phyloP scores from a whole-genome alignment of 2,888 invertebrate species.

The Drosophila anomelani region DNA sequence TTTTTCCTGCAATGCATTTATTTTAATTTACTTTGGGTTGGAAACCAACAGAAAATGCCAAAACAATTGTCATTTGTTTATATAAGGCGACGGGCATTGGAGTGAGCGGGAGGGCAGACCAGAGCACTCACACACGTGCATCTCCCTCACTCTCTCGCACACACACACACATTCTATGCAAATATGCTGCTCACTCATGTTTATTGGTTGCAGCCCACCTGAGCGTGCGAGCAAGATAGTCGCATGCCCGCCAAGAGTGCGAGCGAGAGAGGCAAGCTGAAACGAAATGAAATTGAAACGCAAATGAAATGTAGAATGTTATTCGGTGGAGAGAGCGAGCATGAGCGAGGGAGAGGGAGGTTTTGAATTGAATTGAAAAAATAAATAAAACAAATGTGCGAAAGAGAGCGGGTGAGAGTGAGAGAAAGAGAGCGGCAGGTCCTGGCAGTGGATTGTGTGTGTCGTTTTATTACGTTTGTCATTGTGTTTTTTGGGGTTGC shows the following conservation, averaged over 20 bases:
- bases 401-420: slow-evolving; percentile 10
- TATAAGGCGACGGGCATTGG: slow-evolving; percentile 68
- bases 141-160: slow-evolving; percentile 26
- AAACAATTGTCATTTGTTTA: slow-evolving; percentile 83
- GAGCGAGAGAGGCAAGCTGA: slow-evolving; percentile 27
- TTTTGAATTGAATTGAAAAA: slow-evolving; percentile 74
- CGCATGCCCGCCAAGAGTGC: slow-evolving; percentile 9
- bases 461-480: slow-evolving; percentile 77
- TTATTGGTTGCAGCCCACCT: slow-evolving; percentile 83
- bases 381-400: slow-evolving; percentile 74
- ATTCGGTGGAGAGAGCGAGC: slow-evolving; percentile 28
- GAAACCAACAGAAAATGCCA: slow-evolving; percentile 72
- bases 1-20: slow-evolving; percentile 65
- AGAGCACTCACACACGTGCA: slow-evolving; percentile 52
- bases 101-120: slow-evolving; percentile 63
- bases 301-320: slow-evolving; percentile 71
- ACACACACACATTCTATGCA: slow-evolving; percentile 56
- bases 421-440: slow-evolving; percentile 21
- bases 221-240: slow-evolving; percentile 44
- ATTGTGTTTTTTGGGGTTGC: slow-evolving; percentile 78
- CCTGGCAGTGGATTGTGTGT: slow-evolving; percentile 49
- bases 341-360: slow-evolving; percentile 17
- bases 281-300: slow-evolving; percentile 66
- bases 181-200: slow-evolving; percentile 79
- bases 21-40: slow-evolving; percentile 74